Percentiles rank a stretch among this genome's conserved stretches.
Evolutionary conservation across 2,113 vertebrate species (phyloP).

Genomic region (Vidua chalybeata): DNA sequence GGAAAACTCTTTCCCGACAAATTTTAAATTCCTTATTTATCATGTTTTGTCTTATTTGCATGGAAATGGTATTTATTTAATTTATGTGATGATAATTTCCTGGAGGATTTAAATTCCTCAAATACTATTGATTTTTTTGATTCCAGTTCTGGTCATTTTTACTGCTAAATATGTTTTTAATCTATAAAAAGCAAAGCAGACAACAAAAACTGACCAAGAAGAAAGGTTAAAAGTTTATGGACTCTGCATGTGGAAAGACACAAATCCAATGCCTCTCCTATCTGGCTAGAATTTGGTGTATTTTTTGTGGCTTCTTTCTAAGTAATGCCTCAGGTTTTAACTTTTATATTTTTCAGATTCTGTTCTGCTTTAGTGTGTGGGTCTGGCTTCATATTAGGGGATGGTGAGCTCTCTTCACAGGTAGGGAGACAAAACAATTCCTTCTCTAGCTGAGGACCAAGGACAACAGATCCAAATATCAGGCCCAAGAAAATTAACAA

Average conservation of each 20-base stretch:
- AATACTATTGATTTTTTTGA: neutral
- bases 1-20: neutral
- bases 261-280: fast-evolving
- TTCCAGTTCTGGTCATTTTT: neutral
- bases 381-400: too few relatives aligned
- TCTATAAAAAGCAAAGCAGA: neutral
- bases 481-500: too few relatives aligned
- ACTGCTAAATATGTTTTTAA: neutral
- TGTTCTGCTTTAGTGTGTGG: too few relatives aligned
- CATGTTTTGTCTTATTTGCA: neutral
- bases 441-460: too few relatives aligned
- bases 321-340: neutral
- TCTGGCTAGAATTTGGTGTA: neutral
- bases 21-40: neutral
- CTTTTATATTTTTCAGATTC: too few relatives aligned
- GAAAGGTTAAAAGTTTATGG: neutral
- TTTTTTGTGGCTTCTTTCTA: neutral
- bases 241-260: neutral
- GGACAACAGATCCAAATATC: too few relatives aligned
- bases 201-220: neutral
- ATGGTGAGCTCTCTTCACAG: too few relatives aligned
- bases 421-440: too few relatives aligned
- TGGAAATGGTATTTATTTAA: neutral
- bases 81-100: neutral
- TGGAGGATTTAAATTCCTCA: neutral